Evolutionary conservation across 2,888 invertebrate genomes (phyloP), one percentile per base, ranked within the genome.

Genomic region (Lymantria dispar): DNA sequence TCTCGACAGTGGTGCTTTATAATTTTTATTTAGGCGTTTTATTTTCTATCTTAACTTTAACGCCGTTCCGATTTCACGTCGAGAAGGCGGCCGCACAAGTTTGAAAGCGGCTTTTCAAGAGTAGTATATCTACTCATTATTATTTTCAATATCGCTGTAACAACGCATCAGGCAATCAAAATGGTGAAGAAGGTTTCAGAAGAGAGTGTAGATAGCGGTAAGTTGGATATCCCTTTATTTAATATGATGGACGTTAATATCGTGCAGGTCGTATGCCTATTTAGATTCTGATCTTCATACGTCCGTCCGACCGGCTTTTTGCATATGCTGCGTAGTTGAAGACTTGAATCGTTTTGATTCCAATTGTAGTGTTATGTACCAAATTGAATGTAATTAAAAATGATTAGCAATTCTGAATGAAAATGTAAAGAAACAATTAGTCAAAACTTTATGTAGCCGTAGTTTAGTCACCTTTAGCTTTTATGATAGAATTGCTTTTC

Each of bases 101-200:
- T 90, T 87, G 87, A 90, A 91, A 91, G 90, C 91, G 89, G 91
- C 87, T 88, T 88, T 86, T 83, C 80, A 84, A 81, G 87, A 90
- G 89, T 87, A 87, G 85, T 79, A 84, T 76, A 82, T 78, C 87
- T 88, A 85, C 90, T 88, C 87, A 68, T 77, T 79, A 74, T 76
- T 74, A 77, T 78, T 83, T 72, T 75, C 67, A 83, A 84, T 83
- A 84, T 85, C 74, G 78, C 78, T 83, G 77, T 80, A 82, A 81
- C 79, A 83, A 84, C 79, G 78, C 76, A 85, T 82, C 84, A 83
- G 75, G 77, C 79, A 83, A 82, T 81, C 80, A 90, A 72, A 78
- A 92, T 92, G 92, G 92, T 92, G 80, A 92, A 92, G 85, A 92
- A 92, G 85, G 90, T 92, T 78, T 91, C 90, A 71, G 92, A 92